Evolutionary conservation across 2,113 vertebrate species (phyloP), one percentile per base, ranked within the genome.

Genomic region (Rhynchomys soricoides): DNA sequence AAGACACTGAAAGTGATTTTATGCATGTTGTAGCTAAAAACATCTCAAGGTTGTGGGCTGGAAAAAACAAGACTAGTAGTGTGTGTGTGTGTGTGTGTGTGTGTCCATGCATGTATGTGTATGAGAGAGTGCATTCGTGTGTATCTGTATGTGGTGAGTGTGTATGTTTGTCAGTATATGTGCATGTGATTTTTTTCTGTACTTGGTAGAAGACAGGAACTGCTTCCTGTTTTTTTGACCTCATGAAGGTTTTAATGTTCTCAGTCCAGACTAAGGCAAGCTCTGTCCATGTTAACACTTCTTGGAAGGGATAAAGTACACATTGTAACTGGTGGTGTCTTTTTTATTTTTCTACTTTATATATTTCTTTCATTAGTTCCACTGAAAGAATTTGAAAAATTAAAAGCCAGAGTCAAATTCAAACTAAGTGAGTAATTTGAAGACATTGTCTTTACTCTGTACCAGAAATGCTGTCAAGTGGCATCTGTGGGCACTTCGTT

Each of bases 361-460:
- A 7, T 77, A 37, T 90, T 82, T 90, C 5, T 73, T 71, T 34
- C 57, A 64, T 4, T 86, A 66, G 16, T 81, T 87, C n/a, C 88
- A 2, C 4, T 91, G 59, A 73, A 75, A 43, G 29, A 66, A 66
- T 83, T 83, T 24, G 43, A 86, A 66, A 45, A 29, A 13, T 66
- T 91, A 17, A 59, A 83, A 92, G 13, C 17, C 17, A 71, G 29
- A 45, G 26, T 78, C 11, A 52, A 26, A 19, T 64, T 95, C 26
- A 86, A 19, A 83, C 37, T 68, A 48, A 92, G 59, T 85, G 40
- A 93, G 43, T 92, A 78, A 59, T 93, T 89, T 90, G 52, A 92
- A 93, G 68, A 43, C 7, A 24, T 3, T 75, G n/a, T 70, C 57
- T 87, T 86, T 12, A 57, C 19, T 89, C 62, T 40, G 48, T 57